Base-by-base conservation (phyloP, 2,888 invertebrate genomes). In the Melolontha melolontha region DNA sequence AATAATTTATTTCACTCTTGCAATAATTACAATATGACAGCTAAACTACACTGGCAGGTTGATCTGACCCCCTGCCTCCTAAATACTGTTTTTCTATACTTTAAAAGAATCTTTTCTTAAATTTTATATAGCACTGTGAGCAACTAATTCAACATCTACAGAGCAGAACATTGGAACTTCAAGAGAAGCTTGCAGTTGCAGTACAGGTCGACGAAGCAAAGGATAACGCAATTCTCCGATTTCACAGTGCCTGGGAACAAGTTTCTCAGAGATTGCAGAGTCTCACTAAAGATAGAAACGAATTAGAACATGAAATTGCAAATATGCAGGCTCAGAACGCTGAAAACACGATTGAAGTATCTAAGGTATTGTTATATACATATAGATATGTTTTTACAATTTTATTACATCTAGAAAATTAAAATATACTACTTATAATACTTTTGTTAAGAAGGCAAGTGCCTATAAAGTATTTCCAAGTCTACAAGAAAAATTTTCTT, bases 101-200 rank as follows among this genome's bases (percentile, higher is more conserved):
- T 22, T 22, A 22, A 22, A 22, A 22, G 4, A 1, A 22, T 22
- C 22, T 22, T 22, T 22, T 22, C 4, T 22, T 2, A 22, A 22
- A 22, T 22, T 22, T 22, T 22, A 22, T 76, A 50, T 78, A 92
- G 91, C 92, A 92, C 77, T 92, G 92, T 75, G 94, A 94, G 82
- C 86, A 89, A 68, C 85, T 91, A 75, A 92, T 94, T 59, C 90
- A 91, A 76, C 87, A 90, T 59, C 82, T 94, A 1, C 94, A 94
- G 79, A 87, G 87, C 73, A 89, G 90, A 73, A 82, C 91, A 57
- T 82, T 94, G 27, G 93, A 94, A 73, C 89, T 92, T 74, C 92
- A 94, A 79, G 92, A 94, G 79, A 91, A 91, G 75, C 80, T 94
- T 29, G 91, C 93, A 0, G 92, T 94, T 0, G 94, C 94, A 0